Conservation (phyloP, 2,797 vertebrate species). For the Prunella strophiata region DNA sequence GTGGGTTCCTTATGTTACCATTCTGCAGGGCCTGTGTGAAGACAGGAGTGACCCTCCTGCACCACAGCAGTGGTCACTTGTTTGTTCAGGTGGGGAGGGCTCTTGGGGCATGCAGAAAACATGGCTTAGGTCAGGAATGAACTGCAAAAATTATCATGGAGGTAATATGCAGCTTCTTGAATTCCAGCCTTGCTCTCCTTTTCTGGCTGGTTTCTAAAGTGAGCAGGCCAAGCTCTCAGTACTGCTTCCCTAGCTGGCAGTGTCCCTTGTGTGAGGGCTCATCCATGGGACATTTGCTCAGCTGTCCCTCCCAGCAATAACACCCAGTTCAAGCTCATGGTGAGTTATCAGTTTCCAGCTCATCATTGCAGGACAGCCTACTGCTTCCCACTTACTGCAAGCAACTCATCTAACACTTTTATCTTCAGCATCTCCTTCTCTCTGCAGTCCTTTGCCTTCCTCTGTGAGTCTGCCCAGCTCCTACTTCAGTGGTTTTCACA, state of each 20-base stretch:
- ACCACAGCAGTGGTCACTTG: neutral
- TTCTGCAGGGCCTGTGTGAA: neutral
- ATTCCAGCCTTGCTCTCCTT: neutral
- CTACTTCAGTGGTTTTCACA: neutral
- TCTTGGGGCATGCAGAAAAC: neutral
- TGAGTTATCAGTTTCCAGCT: neutral
- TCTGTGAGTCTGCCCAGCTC: neutral
- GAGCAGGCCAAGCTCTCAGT: fast-evolving
- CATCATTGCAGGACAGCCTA: neutral
- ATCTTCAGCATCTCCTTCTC: neutral
- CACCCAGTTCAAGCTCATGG: fast-evolving
- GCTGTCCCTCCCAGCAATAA: neutral
- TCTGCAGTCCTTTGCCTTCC: neutral
- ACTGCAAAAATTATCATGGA: neutral
- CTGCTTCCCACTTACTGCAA: neutral
- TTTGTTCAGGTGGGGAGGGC: neutral
- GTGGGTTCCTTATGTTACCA: fast-evolving
- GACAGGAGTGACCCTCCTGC: fast-evolving
- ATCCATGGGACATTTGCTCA: neutral
- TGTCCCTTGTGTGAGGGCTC: neutral
- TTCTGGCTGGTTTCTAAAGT: fast-evolving
- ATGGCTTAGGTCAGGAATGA: neutral
- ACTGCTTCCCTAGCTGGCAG: neutral
- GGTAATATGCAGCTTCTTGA: neutral
- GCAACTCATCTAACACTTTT: neutral